phyloP scores from a whole-genome alignment of 2,113 vertebrate genomes.

The Pan paniscus region DNA sequence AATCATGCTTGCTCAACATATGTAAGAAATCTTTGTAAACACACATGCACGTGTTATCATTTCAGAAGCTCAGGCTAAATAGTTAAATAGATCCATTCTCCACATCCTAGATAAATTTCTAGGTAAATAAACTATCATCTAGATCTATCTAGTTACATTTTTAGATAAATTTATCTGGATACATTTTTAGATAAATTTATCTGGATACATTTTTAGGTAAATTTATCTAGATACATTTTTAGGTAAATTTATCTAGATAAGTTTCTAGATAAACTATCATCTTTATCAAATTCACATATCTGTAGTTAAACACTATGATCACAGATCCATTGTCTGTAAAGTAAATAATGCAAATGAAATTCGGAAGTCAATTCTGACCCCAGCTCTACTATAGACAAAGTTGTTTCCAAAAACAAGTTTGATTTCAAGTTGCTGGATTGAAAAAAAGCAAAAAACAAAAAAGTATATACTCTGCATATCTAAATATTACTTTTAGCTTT shows the following conservation, averaged over 20 bases:
- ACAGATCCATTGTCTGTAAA: background rate
- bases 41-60: background rate
- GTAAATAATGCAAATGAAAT: background rate
- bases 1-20: slow-evolving; percentile 38
- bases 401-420: slow-evolving; percentile 9
- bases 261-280: no score
- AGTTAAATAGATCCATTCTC: slow-evolving; percentile 18
- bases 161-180: no score
- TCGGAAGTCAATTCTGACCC: background rate
- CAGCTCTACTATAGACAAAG: background rate
- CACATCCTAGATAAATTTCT: background rate
- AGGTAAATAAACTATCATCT: no score
- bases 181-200: no score
- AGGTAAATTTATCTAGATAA: no score
- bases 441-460: background rate
- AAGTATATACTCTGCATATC: background rate
- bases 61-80: slow-evolving; percentile 38
- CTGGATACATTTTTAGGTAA: no score
- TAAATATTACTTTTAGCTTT: background rate
- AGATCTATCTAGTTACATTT: no score
- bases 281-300: background rate
- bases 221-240: no score
- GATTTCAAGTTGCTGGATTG: background rate
- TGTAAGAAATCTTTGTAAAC: slow-evolving; percentile 20
- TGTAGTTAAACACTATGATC: background rate